Evolutionary conservation across 2,113 vertebrate genomes (phyloP).

Genomic region (Probosciger aterrimus): DNA sequence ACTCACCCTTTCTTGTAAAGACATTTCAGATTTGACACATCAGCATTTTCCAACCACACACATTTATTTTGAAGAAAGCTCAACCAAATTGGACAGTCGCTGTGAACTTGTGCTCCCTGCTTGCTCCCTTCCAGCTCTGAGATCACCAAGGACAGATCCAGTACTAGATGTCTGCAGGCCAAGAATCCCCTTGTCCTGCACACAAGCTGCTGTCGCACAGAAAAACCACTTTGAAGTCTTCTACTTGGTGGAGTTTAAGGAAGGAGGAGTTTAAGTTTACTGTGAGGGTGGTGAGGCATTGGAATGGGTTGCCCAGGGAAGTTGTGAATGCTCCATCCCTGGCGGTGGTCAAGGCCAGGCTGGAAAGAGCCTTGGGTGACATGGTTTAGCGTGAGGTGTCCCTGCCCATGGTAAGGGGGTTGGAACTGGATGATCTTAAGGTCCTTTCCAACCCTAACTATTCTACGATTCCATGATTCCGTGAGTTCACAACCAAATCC

Average conservation of each 20-base stretch:
- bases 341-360: too few relatives aligned
- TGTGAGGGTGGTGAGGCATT: too few relatives aligned
- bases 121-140: conserved; percentile 4
- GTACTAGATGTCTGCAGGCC: neutral
- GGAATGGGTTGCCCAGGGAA: too few relatives aligned
- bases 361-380: too few relatives aligned
- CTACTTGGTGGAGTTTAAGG: neutral
- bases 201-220: neutral
- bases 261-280: too few relatives aligned
- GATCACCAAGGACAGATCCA: neutral
- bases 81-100: neutral
- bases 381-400: too few relatives aligned
- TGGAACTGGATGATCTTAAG: too few relatives aligned
- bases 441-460: too few relatives aligned
- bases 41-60: conserved; percentile 43
- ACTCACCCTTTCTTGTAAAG: neutral
- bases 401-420: too few relatives aligned
- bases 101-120: neutral
- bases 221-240: neutral
- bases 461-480: too few relatives aligned
- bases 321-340: too few relatives aligned
- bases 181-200: neutral
- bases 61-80: neutral
- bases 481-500: neutral
- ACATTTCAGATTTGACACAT: neutral